A percentile compares a stretch with the other conserved stretches of the same genome.
Evolutionary conservation across 2,797 vertebrate genomes (phyloP).

Genomic region (Acanthurus tractus): DNA sequence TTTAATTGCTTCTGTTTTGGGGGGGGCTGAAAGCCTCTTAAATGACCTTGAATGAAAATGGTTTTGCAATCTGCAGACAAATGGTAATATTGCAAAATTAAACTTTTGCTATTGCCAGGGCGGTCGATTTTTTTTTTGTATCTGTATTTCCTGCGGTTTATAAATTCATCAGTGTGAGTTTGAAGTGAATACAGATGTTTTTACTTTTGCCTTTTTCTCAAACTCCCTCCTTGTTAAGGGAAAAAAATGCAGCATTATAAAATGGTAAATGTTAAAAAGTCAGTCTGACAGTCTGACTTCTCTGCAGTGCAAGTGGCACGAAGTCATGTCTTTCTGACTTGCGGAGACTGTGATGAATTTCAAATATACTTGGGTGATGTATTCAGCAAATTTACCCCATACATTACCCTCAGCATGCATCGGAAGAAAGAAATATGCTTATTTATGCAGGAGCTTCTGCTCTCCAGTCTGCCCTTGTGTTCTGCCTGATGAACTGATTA

Average conservation of each 20-base stretch:
- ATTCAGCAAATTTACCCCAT: conserved; percentile 46
- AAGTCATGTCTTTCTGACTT: conserved; percentile 36
- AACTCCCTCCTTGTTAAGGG: background rate
- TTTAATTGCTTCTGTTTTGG: conserved; percentile 33
- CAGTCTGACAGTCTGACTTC: background rate
- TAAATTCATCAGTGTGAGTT: conserved; percentile 5
- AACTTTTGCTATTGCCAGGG: conserved; percentile 8
- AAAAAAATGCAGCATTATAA: background rate
- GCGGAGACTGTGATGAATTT: conserved; percentile 48
- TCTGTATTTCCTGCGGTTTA: background rate
- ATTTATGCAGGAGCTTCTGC: conserved; percentile 61
- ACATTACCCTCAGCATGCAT: conserved; percentile 47
- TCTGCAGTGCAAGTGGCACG: background rate
- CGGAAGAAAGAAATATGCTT: conserved; percentile 38
- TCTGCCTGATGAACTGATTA: conserved; percentile 72
- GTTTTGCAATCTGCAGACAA: conserved; percentile 25
- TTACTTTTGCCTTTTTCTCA: background rate
- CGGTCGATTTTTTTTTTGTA: background rate
- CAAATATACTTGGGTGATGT: conserved; percentile 32
- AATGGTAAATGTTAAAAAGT: background rate
- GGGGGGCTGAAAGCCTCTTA: conserved; percentile 6
- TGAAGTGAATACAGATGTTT: background rate
- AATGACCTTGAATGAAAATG: conserved; percentile 38
- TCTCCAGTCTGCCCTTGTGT: conserved; percentile 61
- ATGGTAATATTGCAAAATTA: background rate